These are phyloP conservation scores for Perognathus longimembris DNA, from an alignment of 2,113 vertebrate genomes.

Conservation along the genomic window DNA sequence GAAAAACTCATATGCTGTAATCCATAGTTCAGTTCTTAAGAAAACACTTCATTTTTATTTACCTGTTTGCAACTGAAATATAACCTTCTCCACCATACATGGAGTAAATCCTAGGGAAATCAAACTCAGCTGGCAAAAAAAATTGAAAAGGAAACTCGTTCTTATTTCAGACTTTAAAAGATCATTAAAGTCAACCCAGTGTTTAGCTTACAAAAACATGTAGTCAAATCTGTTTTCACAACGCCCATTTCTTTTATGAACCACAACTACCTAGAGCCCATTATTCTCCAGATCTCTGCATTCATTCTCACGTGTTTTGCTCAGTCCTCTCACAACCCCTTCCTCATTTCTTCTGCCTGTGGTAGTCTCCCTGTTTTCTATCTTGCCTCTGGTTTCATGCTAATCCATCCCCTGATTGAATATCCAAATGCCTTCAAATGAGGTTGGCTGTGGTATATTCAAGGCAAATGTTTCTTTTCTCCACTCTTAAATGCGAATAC, in stretches of 20 bases:
- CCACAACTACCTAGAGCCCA: not conserved
- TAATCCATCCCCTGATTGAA: not conserved
- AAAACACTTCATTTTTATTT: not conserved
- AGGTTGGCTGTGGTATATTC: too few relatives aligned
- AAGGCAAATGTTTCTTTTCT: not conserved
- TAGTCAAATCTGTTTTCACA: not conserved
- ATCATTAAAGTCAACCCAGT: not conserved
- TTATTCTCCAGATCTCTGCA: not conserved
- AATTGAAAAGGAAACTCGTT: conserved; percentile 16
- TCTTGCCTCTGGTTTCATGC: not conserved
- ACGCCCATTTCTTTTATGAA: not conserved
- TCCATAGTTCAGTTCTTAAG: not conserved
- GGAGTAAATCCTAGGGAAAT: not conserved
- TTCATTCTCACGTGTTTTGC: not conserved
- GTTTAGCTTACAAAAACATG: not conserved
- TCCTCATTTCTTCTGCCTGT: not conserved
- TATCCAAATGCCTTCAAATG: not conserved
- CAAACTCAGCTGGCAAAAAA: conserved; percentile 33
- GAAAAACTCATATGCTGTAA: not conserved
- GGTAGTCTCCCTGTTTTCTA: not conserved
- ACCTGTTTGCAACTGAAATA: not conserved
- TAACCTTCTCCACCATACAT: not conserved
- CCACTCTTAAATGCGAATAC: not conserved
- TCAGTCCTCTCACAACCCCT: not conserved
- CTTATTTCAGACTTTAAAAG: conserved; percentile 46